Base-by-base conservation (phyloP, 2,888 invertebrate genomes). In the Chaitophorus viminalis region DNA sequence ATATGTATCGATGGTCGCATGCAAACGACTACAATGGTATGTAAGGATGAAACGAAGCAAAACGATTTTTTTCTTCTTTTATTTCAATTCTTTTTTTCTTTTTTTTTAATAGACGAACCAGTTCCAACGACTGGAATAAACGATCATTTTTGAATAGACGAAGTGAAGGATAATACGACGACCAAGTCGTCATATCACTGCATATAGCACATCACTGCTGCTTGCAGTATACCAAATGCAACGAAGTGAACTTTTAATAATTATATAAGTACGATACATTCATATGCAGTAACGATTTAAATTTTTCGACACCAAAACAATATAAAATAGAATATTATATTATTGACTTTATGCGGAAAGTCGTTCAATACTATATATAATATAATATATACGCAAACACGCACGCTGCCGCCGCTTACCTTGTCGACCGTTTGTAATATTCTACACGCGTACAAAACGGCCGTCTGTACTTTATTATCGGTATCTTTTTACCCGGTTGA, bases 31-130 rank as follows among this genome's bases (percentile, higher is more conserved):
- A 65, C 54, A 52, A 82, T 74, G n/a, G 33, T 46, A 52, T 72
- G 72, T 70, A 33, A 78, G 86, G 86, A 86, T 31, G 85, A 78
- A 85, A 68, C 85, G 70, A 25, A 78, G 86, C 86, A 60, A 86
- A 86, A 79, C 85, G 78, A 36, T 79, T 72, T 31, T 14, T 77
- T 65, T 2, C 6, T n/a, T 6, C 3, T n/a, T n/a, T n/a, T n/a
- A n/a, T n/a, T n/a, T n/a, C n/a, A n/a, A n/a, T n/a, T n/a, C n/a
- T n/a, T n/a, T 39, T 39, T 18, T 29, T 31, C 29, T 11, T 39
- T 75, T 18, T 79, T 65, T 8, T 18, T 76, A 75, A 77, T 68
- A 77, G 85, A 85, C 78, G 77, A 78, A 85, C 85, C 77, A 78
- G 85, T 85, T 85, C 31, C 18, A 29, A 4, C 65, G 36, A 11